These are phyloP conservation scores for Odocoileus virginianus DNA, from an alignment of 2,113 vertebrate species.

Conservation along the genomic window DNA sequence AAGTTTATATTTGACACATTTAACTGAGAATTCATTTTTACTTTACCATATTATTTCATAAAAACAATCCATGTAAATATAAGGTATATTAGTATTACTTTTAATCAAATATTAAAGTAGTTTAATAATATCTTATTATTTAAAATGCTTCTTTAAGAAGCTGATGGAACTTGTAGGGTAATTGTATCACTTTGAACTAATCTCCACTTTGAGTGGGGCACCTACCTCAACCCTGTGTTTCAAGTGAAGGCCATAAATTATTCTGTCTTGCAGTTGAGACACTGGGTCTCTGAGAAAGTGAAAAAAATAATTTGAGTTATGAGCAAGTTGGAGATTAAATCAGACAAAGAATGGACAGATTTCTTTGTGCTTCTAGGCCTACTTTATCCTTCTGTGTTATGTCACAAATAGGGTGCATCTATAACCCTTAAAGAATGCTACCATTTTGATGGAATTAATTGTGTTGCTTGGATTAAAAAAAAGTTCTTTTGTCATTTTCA, in stretches of 20 bases:
- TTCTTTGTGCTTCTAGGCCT: neutral
- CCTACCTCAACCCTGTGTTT: neutral
- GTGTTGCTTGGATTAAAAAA: neutral
- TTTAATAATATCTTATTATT: neutral
- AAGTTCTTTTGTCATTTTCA: neutral
- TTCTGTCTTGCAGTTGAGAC: conserved; percentile 33
- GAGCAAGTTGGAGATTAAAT: conserved; percentile 33
- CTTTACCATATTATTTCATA: neutral
- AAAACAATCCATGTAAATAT: neutral
- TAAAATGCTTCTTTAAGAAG: neutral
- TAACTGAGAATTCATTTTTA: neutral
- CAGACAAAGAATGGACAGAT: conserved; percentile 23
- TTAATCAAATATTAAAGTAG: neutral
- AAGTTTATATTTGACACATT: neutral
- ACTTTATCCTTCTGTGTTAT: neutral
- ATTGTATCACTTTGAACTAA: neutral
- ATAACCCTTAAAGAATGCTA: neutral
- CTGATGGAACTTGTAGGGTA: neutral
- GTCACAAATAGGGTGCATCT: neutral
- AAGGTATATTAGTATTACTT: neutral
- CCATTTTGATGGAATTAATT: neutral
- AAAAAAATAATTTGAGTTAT: conserved; percentile 56
- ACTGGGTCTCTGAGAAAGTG: conserved; percentile 39
- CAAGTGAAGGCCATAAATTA: conserved; percentile 50
- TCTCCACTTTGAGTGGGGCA: neutral